Percentiles rank a stretch among this genome's conserved stretches.
Conservation (phyloP, 2,113 vertebrate genomes). For the Leptobrachium ailaonicum region DNA sequence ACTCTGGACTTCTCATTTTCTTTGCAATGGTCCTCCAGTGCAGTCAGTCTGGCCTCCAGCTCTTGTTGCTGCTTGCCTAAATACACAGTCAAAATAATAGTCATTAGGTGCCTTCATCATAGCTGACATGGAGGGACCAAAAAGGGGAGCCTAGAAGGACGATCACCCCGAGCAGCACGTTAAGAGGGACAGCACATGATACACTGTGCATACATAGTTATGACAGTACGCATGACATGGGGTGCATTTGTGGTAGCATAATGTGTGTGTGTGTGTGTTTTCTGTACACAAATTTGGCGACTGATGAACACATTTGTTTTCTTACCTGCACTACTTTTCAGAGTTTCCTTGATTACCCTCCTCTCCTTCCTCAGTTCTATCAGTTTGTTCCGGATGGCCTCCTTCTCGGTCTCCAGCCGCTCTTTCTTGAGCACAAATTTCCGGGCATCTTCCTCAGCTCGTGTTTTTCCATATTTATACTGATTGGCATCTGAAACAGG, state of each 20-base stretch:
- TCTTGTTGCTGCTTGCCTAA: slow-evolving; percentile 73
- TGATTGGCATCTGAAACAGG: slow-evolving; percentile 81
- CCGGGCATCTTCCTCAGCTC: slow-evolving; percentile 91
- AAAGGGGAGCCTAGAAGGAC: too few species aligned
- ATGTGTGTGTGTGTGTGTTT: too few species aligned
- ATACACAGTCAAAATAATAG: slow-evolving; percentile 15
- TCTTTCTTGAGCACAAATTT: slow-evolving; percentile 86
- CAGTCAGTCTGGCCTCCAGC: slow-evolving; percentile 71
- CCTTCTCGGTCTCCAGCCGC: slow-evolving; percentile 85
- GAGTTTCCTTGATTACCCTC: slow-evolving; percentile 79
- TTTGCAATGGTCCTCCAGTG: slow-evolving; percentile 83
- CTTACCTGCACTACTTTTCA: slow-evolving; percentile 79
- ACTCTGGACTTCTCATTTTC: slow-evolving; percentile 82
- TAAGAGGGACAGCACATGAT: too few species aligned
- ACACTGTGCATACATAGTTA: too few species aligned
- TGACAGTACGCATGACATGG: too few species aligned
- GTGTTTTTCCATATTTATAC: slow-evolving; percentile 92
- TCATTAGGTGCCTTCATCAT: too few species aligned
- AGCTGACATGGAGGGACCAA: too few species aligned
- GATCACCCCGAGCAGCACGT: too few species aligned
- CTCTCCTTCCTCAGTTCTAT: slow-evolving; percentile 82
- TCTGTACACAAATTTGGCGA: too few species aligned
- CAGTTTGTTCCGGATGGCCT: slow-evolving; percentile 77
- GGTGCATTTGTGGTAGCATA: too few species aligned
- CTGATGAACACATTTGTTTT: not conserved